Base-by-base conservation (phyloP, 2,113 vertebrate species). In the Chloropsis hardwickii region DNA sequence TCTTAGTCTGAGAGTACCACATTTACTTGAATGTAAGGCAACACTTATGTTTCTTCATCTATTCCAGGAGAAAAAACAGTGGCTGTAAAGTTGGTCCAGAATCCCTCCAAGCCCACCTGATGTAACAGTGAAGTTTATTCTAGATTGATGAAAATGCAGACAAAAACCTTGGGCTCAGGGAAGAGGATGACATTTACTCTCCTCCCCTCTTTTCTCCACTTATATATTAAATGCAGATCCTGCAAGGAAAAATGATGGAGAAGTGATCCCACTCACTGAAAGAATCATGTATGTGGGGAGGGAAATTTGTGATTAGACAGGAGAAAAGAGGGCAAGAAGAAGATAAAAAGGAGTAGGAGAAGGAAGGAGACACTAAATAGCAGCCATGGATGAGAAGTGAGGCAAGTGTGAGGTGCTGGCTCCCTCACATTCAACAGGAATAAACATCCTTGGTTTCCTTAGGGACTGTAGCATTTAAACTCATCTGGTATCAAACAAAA, bases 261-360 rank as follows among this genome's bases (percentile, higher is more conserved):
- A 95, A 94, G 28, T 86, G 74, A 97, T 93, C 90, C 92, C 81
- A 96, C 96, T 92, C 79, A 90, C 70, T 72, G 62, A 83, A 93
- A 93, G 40, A 85, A 79, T 53, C 54, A 54, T 84, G 31, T 56
- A 72, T 91, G 87, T 87, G 87, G 70, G 74, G 90, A 87, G 57
- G 14, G 15, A 87, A 53, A 79, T 91, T 58, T 90, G 44, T 88
- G 82, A 83, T 94, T 85, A 94, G 90, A 65, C 40, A 79, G 31
- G 69, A 94, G 84, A 95, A 95, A 88, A 73, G 45, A 94, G 73
- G 70, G 81, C 78, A 96, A 93, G 23, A 64, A 94, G 79, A 90
- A 94, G 40, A 66, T 78, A 80, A 45, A 72, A 91, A 92, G 39
- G 40, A 92, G 90, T 85, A 85, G 85, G 78, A 93, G 94, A 72